A percentile compares a stretch with the other conserved stretches of the same genome.
Conservation (phyloP, 2,888 invertebrate species). For the Lasioglossum villosulum region DNA sequence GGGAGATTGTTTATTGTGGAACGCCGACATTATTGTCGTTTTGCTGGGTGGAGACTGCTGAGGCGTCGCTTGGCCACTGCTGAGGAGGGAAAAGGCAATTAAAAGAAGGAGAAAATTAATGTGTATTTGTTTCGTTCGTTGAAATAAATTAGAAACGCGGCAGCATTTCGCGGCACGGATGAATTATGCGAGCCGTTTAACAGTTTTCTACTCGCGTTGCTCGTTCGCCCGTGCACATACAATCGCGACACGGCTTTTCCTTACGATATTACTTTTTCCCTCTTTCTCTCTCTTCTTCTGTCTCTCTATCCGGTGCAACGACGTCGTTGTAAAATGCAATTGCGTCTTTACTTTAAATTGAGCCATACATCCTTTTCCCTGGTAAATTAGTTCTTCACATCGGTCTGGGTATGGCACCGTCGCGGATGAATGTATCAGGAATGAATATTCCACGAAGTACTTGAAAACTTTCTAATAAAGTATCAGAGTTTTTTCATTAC, state of each 20-base stretch:
- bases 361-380: not conserved
- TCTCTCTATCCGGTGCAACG: not conserved
- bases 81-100: not conserved
- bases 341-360: slow-evolving; percentile 10
- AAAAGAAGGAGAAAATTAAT: not conserved
- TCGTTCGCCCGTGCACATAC: not conserved
- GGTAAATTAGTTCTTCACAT: slow-evolving; percentile 7
- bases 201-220: not conserved
- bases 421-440: not conserved
- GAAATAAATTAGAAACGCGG: slow-evolving; percentile 9
- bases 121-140: not conserved
- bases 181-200: slow-evolving; percentile 6
- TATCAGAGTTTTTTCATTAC: not conserved
- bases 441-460: slow-evolving; percentile 9
- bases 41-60: not conserved
- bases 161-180: not conserved
- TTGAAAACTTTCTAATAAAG: slow-evolving; percentile 6
- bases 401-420: not conserved
- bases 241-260: slow-evolving; percentile 1
- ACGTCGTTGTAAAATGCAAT: slow-evolving; percentile 17
- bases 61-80: not conserved
- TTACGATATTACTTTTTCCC: not conserved
- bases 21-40: slow-evolving; percentile 26
- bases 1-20: slow-evolving; percentile 46
- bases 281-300: not conserved